Evolutionary conservation across 2,888 invertebrate species (phyloP).

Genomic region (Coenonympha glycerion): DNA sequence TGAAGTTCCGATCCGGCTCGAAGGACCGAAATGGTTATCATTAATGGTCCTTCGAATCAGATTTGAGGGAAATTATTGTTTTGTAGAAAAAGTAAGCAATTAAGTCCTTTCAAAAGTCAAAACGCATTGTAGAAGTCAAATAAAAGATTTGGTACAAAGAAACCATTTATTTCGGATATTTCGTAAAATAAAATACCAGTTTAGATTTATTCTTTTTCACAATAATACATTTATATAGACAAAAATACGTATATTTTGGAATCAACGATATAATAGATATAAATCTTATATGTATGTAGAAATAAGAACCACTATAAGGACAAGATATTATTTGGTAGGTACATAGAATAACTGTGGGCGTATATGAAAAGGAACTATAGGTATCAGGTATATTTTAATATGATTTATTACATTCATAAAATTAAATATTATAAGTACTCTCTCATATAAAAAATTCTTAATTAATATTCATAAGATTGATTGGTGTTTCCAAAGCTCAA

Average conservation of each 20-base stretch:
- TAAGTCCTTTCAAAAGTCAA: too few species aligned
- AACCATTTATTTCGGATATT: conserved; percentile 68
- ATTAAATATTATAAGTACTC: conserved; percentile 21
- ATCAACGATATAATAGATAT: conserved; percentile 62
- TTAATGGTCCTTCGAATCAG: neutral
- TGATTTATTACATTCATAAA: conserved; percentile 18
- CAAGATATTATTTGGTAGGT: conserved; percentile 37
- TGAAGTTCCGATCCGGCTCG: neutral
- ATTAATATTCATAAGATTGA: conserved; percentile 66
- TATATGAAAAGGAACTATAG: conserved; percentile 14
- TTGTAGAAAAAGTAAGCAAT: too few species aligned
- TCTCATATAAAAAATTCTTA: conserved; percentile 38
- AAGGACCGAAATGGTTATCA: neutral
- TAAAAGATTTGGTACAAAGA: conserved; percentile 58
- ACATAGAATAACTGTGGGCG: conserved; percentile 38
- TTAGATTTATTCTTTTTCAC: conserved; percentile 53
- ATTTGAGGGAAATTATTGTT: neutral
- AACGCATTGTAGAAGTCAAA: neutral
- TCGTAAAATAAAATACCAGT: conserved; percentile 70
- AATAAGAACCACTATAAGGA: conserved; percentile 44
- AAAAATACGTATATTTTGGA: conserved; percentile 68
- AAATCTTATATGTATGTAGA: conserved; percentile 35
- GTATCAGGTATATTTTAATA: conserved; percentile 12
- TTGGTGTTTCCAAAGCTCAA: conserved; percentile 62
- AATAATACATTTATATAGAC: conserved; percentile 64